Evolutionary conservation across 2,113 vertebrate species (phyloP), one percentile per base, ranked within the genome.

Genomic region (Lichenostomus cassidix): DNA sequence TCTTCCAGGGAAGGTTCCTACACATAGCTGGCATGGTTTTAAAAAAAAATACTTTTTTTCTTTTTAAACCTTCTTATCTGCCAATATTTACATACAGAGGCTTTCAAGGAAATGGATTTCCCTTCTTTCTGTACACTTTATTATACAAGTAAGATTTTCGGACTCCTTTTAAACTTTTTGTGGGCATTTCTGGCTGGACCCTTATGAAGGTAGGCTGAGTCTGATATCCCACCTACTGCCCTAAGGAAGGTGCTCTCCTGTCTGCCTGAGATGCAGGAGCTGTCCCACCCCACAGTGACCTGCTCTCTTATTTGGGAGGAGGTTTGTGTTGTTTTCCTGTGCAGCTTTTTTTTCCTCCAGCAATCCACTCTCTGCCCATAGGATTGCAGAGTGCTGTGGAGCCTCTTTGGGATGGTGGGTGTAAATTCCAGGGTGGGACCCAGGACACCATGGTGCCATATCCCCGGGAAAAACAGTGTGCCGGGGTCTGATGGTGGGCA

Each of bases 11-110:
- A 55, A 77, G 23, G 46, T 7, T 29, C 33, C 11, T 41, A 17
- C 17, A 15, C 10, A 18, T 2, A 59, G 33, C 13, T 71, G 44
- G 5, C 6, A 1, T 42, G 3, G 0, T 9, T 16, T 2, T n/a
- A 13, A 22, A 21, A n/a, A 23, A 50, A 41, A 18, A 5, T 1
- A 10, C 0, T 7, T 21, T 4, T 28, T 28, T 44, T 59, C 22
- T 22, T 16, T 1, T 41, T 44, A 15, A 8, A 19, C 6, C 52
- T 35, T 90, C 3, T 4, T 63, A 17, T 55, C 49, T 79, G 8
- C 19, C 13, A 62, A 7, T 37, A 33, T 69, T 52, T 50, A 24
- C 17, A 19, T 46, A 22, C 3, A 79, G 29, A 29, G 7, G 11
- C 25, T 39, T 55, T 53, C 37, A 41, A 41, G 20, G 20, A 46